A percentile compares a stretch with the other conserved stretches of the same genome.
phyloP scores from a whole-genome alignment of 2,797 vertebrate species.

The Garrulus glandarius region DNA sequence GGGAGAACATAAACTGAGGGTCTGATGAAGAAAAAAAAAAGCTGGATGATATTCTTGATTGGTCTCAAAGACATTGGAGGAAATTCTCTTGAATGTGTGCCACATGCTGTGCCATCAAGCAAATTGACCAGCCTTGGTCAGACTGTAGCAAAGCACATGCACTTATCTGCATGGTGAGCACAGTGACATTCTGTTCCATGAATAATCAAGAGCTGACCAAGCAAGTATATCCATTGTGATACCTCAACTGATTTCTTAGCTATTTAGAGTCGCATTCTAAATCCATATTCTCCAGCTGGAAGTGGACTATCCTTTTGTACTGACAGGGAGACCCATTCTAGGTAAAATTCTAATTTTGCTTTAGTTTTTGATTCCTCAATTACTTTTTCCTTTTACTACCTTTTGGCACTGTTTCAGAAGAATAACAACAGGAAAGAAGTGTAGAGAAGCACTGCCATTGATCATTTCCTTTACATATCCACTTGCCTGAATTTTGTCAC shows the following conservation, averaged over 20 bases:
- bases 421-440: background rate
- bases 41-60: background rate
- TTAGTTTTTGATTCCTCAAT: background rate
- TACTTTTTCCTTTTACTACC: background rate
- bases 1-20: background rate
- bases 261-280: background rate
- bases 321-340: background rate
- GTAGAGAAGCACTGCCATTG: background rate
- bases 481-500: conserved; percentile 83
- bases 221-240: background rate
- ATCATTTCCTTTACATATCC: background rate
- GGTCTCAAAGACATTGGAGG: background rate
- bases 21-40: background rate
- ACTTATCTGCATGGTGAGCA: background rate
- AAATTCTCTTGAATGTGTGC: background rate
- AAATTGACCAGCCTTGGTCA: background rate
- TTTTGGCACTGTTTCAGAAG: background rate
- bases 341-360: background rate
- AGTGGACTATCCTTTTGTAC: background rate
- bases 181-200: background rate
- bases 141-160: background rate
- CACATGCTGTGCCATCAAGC: rapidly evolving
- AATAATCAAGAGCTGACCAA: background rate
- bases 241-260: background rate
- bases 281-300: background rate